A percentile compares a stretch with the other conserved stretches of the same genome.
phyloP scores from a whole-genome alignment of 2,797 vertebrate species.

The Tadarida brasiliensis region DNA sequence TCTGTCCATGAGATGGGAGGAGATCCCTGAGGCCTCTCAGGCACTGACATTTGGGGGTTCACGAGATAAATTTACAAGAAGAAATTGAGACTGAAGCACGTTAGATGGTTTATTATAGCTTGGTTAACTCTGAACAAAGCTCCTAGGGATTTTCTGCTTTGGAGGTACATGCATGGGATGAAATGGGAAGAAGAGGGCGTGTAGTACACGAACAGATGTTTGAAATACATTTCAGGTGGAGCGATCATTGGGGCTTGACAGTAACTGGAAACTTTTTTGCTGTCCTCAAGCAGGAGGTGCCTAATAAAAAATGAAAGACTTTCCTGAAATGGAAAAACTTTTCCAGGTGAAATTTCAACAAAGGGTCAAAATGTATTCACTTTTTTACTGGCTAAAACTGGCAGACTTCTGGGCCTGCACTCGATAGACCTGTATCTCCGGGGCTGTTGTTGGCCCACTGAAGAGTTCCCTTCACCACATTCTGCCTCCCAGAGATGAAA shows the following conservation, averaged over 20 bases:
- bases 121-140: background rate
- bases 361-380: constrained; percentile 69
- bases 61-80: constrained; percentile 31
- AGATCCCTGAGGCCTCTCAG: background rate
- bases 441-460: background rate
- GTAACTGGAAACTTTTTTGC: constrained; percentile 34
- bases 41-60: background rate
- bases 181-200: background rate
- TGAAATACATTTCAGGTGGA: background rate
- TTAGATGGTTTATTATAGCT: background rate
- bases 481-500: background rate
- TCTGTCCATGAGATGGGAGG: background rate
- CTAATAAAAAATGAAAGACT: constrained; percentile 71
- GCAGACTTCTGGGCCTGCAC: constrained; percentile 1
- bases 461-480: background rate
- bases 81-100: constrained; percentile 36
- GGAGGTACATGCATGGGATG: background rate
- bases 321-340: constrained; percentile 62
- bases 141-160: background rate
- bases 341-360: constrained; percentile 70
- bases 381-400: constrained; percentile 34
- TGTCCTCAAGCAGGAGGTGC: background rate
- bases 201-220: background rate
- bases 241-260: background rate
- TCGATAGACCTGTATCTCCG: background rate